These are phyloP conservation scores for Thecocarcelia acutangulata DNA, from an alignment of 2,888 invertebrate species.

Conservation along the genomic window DNA sequence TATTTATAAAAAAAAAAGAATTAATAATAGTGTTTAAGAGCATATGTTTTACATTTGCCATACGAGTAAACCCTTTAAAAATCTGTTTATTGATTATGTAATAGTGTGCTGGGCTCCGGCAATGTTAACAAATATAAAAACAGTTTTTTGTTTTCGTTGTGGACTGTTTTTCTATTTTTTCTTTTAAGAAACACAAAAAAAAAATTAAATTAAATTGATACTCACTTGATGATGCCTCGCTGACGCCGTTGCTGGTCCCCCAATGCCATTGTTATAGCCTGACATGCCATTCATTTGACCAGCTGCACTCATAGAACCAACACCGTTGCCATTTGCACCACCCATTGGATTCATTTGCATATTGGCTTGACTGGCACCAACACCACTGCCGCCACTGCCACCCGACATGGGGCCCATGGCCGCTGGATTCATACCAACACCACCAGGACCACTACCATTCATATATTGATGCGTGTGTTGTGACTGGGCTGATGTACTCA, in stretches of 20 bases:
- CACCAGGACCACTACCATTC: slow-evolving; percentile 74
- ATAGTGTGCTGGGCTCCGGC: background rate
- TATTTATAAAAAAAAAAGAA: background rate
- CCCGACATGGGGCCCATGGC: slow-evolving; percentile 81
- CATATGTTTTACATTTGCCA: no score
- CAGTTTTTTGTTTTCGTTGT: slow-evolving; percentile 6
- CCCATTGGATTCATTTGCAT: slow-evolving; percentile 70
- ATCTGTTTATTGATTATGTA: slow-evolving; percentile 7
- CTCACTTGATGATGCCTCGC: slow-evolving; percentile 81
- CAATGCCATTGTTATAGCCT: slow-evolving; percentile 73
- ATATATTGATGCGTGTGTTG: slow-evolving; percentile 76
- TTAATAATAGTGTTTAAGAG: no score
- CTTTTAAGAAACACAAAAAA: slow-evolving; percentile 17
- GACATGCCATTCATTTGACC: slow-evolving; percentile 79
- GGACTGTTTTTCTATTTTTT: background rate
- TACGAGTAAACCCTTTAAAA: slow-evolving; percentile 16
- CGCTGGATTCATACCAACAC: slow-evolving; percentile 69
- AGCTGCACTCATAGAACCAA: slow-evolving; percentile 73
- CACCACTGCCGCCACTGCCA: slow-evolving; percentile 55
- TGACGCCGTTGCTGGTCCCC: slow-evolving; percentile 73
- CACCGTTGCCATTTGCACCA: slow-evolving; percentile 65
- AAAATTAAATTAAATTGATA: slow-evolving; percentile 64
- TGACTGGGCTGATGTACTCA: slow-evolving; percentile 74
- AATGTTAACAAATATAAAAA: background rate
- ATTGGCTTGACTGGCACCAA: slow-evolving; percentile 68